A percentile compares a stretch with the other conserved stretches of the same genome.
Conservation (phyloP, 1,140 invertebrate genomes). For the Drosophila nigromelanica region DNA sequence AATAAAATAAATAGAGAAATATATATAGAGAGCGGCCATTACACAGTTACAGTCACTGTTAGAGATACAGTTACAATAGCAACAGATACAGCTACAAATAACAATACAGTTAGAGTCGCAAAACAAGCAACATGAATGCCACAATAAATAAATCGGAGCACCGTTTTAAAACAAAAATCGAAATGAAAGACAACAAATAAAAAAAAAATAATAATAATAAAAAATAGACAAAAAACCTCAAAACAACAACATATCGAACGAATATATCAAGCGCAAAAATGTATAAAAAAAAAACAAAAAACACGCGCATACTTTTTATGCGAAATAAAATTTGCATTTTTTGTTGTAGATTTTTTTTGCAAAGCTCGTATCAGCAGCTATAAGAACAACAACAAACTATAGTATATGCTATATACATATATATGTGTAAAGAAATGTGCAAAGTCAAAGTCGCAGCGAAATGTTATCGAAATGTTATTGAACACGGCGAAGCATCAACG, state of each 20-base stretch:
- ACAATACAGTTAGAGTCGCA: constrained; percentile 16
- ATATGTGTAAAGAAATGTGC: constrained; percentile 28
- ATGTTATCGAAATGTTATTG: constrained; percentile 73
- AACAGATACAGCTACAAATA: constrained; percentile 37
- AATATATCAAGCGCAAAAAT: constrained; percentile 15
- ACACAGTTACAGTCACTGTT: constrained; percentile 19
- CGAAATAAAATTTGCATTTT: constrained; percentile 80
- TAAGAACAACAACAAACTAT: constrained; percentile 33
- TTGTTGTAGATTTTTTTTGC: constrained; percentile 37
- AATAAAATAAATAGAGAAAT: constrained; percentile 37
- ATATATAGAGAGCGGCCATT: constrained; percentile 32
- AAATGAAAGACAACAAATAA: constrained; percentile 30
- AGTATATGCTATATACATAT: constrained; percentile 11
- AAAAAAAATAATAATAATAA: not conserved
- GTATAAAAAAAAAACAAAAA: constrained; percentile 42
- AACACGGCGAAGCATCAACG: constrained; percentile 55
- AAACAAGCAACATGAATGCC: constrained; percentile 57
- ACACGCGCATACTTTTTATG: constrained; percentile 33
- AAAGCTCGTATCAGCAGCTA: constrained; percentile 66
- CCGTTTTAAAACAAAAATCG: constrained; percentile 75
- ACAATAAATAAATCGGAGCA: constrained; percentile 78
- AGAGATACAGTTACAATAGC: constrained; percentile 9
- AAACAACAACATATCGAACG: constrained; percentile 13
- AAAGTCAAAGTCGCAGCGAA: constrained; percentile 71
- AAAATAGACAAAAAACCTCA: constrained; percentile 6